Base-by-base conservation (phyloP, 1,140 invertebrate genomes). In the Bilobella aurantiaca region DNA sequence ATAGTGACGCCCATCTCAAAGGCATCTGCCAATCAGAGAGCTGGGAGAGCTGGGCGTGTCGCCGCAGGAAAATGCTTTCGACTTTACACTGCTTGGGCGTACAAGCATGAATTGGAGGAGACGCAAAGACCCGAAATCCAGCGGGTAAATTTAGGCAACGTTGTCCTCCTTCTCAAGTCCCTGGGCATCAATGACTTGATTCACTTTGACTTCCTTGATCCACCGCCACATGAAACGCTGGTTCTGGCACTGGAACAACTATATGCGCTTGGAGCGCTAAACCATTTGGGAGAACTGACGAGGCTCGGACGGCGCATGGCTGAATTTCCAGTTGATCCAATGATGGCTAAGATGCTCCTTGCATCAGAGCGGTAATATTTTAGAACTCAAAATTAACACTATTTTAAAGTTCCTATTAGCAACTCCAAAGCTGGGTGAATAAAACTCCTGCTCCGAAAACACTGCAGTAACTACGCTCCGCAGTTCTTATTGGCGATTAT, bases 161-260 rank as follows among this genome's bases (percentile, higher is more conserved):
- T 96, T 12, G 96, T 99, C 1, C 80, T 99, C 0, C 90, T 95
- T 74, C 80, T 99, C 1, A 98, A 99, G 79, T 96, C 95, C 16
- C 80, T 99, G 8, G 95, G 95, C 1, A 98, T 99, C 60, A 93
- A 98, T 77, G 96, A 99, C 81, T 79, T 99, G 8, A 87, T 99
- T 16, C 90, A 98, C 79, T 99, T 99, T 82, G 96, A 99, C 78
- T 99, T 97, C 75, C 78, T 99, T 69, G 97, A 99, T 82, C 95
- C 95, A 18, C 97, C 97, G 2, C 95, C 96, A 0, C 90, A 96
- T 76, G 95, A 99, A 80, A 96, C 96, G 1, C 78, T 99, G 29
- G 91, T 93, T 21, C 78, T 97, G 66, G 97, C 97, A 1, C 79
- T 99, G 60, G 97, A 99, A 77, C 96, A 99, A 77, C 78, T 99